phyloP scores from a whole-genome alignment of 2,113 vertebrate species.

The Elephantulus edwardii region DNA sequence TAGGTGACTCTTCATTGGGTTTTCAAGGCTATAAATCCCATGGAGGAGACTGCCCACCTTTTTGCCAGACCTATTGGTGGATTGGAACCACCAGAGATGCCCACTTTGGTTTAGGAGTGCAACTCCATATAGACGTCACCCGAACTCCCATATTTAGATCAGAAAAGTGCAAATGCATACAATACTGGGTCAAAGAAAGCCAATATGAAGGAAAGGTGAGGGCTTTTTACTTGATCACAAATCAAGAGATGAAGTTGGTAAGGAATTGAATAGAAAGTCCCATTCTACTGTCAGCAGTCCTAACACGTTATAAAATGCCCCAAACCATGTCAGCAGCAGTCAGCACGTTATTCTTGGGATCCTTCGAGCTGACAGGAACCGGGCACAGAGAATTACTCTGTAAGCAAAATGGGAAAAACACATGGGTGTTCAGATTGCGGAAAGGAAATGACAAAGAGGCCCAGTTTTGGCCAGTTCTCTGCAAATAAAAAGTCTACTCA shows the following conservation, averaged over 20 bases:
- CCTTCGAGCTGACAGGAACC: background rate
- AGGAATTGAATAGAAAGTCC: background rate
- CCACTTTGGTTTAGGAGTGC: too few species aligned
- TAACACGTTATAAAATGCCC: too few species aligned
- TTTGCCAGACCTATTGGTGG: too few species aligned
- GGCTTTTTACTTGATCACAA: background rate
- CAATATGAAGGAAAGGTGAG: background rate
- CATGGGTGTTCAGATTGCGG: background rate
- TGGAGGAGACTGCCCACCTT: too few species aligned
- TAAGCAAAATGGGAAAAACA: background rate
- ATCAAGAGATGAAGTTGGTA: conserved; percentile 5
- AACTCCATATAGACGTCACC: too few species aligned
- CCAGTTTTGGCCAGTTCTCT: background rate
- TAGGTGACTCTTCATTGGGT: too few species aligned
- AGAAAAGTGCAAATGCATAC: background rate
- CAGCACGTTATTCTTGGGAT: background rate
- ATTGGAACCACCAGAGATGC: too few species aligned
- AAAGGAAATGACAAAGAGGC: background rate
- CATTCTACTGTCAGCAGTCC: background rate
- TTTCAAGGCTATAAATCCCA: too few species aligned
- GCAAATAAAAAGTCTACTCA: background rate
- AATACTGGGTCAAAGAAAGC: background rate
- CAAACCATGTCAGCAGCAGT: background rate
- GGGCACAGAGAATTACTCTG: background rate
- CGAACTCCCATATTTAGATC: background rate